These are phyloP conservation scores for Rhinopithecus roxellana DNA, from an alignment of 2,113 vertebrate species.

Conservation along the genomic window DNA sequence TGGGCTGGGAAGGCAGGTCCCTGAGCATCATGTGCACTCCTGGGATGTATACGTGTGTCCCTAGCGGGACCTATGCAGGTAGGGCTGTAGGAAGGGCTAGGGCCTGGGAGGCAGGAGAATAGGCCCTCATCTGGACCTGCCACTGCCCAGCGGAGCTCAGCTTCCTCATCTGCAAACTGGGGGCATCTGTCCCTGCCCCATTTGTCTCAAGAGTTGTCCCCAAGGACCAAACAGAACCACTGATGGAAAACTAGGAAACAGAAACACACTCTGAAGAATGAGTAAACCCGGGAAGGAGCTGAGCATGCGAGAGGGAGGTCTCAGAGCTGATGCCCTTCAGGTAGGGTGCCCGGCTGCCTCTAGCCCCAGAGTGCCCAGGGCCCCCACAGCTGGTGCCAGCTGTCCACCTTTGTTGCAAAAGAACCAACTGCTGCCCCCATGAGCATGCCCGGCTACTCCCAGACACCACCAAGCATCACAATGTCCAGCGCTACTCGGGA, in stretches of 20 bases:
- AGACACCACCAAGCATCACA: neutral
- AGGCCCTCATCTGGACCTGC: neutral
- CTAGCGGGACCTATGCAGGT: neutral
- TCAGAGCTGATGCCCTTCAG: neutral
- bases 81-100: neutral
- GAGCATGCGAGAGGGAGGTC: neutral
- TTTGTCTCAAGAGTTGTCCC: neutral
- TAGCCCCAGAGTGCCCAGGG: neutral
- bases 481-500: neutral
- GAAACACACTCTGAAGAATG: neutral
- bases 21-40: neutral
- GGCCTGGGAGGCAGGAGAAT: neutral
- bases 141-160: neutral
- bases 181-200: neutral
- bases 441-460: neutral
- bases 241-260: neutral
- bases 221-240: neutral
- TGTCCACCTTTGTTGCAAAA: neutral
- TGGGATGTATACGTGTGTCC: neutral
- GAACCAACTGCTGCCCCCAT: neutral
- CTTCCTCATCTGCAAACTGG: neutral
- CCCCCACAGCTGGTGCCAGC: neutral
- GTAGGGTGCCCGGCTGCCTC: neutral
- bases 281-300: neutral
- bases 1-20: neutral